A percentile compares a stretch with the other conserved stretches of the same genome.
Evolutionary conservation across 2,797 vertebrate genomes (phyloP).

Genomic region (Morelia viridis): DNA sequence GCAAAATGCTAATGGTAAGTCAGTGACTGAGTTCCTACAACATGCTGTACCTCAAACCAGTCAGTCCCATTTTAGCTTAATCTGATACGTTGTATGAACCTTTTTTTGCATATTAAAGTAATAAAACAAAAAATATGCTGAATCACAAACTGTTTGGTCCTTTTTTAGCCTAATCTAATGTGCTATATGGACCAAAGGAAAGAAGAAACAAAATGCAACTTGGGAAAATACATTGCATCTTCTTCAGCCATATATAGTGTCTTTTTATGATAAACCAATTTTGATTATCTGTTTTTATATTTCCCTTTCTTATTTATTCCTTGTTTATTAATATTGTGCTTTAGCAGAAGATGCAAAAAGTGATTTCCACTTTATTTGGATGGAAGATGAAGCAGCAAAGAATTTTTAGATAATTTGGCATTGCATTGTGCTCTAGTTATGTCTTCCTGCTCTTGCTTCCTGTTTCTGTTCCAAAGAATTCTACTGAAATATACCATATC

Average conservation of each 20-base stretch:
- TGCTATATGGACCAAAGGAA: background rate
- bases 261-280: background rate
- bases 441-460: background rate
- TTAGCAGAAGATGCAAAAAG: background rate
- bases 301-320: background rate
- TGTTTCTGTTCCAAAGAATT: background rate
- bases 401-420: constrained; percentile 38
- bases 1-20: background rate
- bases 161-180: background rate
- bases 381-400: constrained; percentile 21
- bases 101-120: background rate
- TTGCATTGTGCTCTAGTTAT: constrained; percentile 31
- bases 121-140: background rate
- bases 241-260: background rate
- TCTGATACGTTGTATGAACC: background rate
- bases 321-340: background rate
- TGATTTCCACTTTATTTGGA: background rate
- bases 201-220: background rate
- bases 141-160: background rate
- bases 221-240: background rate
- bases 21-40: background rate
- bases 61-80: background rate
- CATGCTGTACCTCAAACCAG: background rate
- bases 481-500: constrained; percentile 13
- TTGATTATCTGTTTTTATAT: background rate